These are phyloP conservation scores for Chloroceryle amazona DNA, from an alignment of 2,797 vertebrate species.

Conservation along the genomic window DNA sequence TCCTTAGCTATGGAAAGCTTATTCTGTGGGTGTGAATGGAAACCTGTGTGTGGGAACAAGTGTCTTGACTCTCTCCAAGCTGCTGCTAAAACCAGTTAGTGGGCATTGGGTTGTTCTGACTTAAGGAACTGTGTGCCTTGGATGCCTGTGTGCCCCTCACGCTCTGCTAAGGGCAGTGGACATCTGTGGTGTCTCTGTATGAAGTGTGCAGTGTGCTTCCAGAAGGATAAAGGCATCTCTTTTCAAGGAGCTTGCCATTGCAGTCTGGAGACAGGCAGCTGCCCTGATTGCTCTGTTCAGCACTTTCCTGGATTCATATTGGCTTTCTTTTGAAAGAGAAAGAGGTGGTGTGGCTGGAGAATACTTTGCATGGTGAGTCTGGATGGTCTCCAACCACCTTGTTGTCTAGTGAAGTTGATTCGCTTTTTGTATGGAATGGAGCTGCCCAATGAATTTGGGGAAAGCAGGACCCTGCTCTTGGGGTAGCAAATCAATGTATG, in stretches of 20 bases:
- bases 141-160: rapidly evolving
- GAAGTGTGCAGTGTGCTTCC: not conserved
- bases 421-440: not conserved
- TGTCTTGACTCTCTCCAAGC: not conserved
- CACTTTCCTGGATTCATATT: not conserved
- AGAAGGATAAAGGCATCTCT: not conserved
- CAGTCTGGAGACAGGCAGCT: not conserved
- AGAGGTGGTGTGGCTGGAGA: rapidly evolving
- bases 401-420: not conserved
- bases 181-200: not conserved
- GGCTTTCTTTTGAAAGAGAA: not conserved
- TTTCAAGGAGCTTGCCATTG: rapidly evolving
- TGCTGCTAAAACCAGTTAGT: not conserved
- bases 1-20: not conserved
- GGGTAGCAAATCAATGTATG: not conserved
- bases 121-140: not conserved
- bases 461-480: not conserved
- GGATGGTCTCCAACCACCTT: not conserved
- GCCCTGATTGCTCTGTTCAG: not conserved
- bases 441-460: not conserved
- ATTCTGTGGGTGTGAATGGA: not conserved
- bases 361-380: not conserved
- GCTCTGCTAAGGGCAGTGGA: too few relatives aligned
- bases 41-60: not conserved
- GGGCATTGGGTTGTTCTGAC: not conserved